Base-by-base conservation (phyloP, 2,888 invertebrate genomes). In the Dioctria linearis region DNA sequence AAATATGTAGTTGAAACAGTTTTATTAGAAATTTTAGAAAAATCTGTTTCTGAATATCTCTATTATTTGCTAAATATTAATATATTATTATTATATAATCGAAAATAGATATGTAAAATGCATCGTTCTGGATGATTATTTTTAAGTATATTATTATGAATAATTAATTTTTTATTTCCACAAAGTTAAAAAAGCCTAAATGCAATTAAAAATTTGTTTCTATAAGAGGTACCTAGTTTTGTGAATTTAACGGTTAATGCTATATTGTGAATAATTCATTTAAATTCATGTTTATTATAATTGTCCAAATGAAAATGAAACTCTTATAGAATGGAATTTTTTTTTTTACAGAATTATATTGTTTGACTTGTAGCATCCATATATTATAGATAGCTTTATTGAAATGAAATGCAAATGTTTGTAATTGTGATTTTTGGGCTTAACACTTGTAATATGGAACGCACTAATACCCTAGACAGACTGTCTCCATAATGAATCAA, bases 91-190 rank as follows among this genome's bases (percentile, higher is more conserved):
- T 11, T 71, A 73, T 25, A 25, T 25, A 25, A 25, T 25, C 25
- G 25, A 25, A 25, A 25, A 25, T 25, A 25, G 25, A 25, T 25
- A 25, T 25, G 25, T 25, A 25, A 25, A 25, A 40, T 73, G 73
- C 73, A 73, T 73, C 73, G 73, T 59, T 59, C 42, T 54, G 73
- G 40, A 73, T 73, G 73, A 73, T 3, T 54, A 54, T 25, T 25
- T 25, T 25, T 25, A 25, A 25, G 25, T 25, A 1, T 25, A 61
- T 37, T 13, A 37, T 11, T 61, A 6, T 5, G 3, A 6, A 51
- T 76, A 49, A 46, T 63, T 76, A 63, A 42, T 43, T 76, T 63
- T 63, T 76, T 46, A 76, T 76, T 76, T 76, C 76, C 76, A 76
- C 61, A 76, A 76, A 63, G 61, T 76, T 61, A 76, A 63, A 76